Percentiles rank a stretch among this genome's conserved stretches.
These are phyloP conservation scores for Notodonta dromedarius DNA, from an alignment of 2,888 invertebrate genomes.

Conservation along the genomic window DNA sequence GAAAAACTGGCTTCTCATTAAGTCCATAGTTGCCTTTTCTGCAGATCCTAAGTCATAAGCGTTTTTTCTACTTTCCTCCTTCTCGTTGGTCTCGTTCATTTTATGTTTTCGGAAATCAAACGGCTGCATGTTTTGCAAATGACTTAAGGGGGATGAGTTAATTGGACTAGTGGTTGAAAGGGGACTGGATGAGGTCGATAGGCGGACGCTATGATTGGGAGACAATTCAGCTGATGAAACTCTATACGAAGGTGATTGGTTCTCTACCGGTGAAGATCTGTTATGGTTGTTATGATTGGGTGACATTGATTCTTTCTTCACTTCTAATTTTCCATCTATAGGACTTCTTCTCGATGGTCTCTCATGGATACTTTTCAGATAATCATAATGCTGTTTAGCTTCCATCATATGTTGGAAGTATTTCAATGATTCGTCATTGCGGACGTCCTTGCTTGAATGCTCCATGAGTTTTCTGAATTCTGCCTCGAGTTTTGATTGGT, in stretches of 20 bases:
- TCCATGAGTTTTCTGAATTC: slow-evolving; percentile 84
- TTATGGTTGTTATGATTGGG: slow-evolving; percentile 51
- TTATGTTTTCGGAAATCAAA: slow-evolving; percentile 93
- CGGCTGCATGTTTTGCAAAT: slow-evolving; percentile 97
- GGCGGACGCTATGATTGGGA: slow-evolving; percentile 66
- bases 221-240: slow-evolving; percentile 71
- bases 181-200: slow-evolving; percentile 80
- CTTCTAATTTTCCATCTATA: slow-evolving; percentile 48
- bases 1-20: slow-evolving; percentile 87
- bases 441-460: slow-evolving; percentile 79
- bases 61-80: slow-evolving; percentile 77
- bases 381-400: slow-evolving; percentile 72
- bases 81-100: slow-evolving; percentile 60
- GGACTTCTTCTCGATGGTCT: slow-evolving; percentile 53
- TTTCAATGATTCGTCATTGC: slow-evolving; percentile 70
- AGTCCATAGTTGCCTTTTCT: slow-evolving; percentile 81
- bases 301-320: slow-evolving; percentile 67
- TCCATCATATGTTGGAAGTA: slow-evolving; percentile 79
- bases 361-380: slow-evolving; percentile 72
- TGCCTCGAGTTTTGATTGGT: slow-evolving; percentile 83
- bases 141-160: slow-evolving; percentile 91
- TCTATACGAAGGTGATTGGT: slow-evolving; percentile 60
- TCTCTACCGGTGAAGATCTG: slow-evolving; percentile 57
- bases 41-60: slow-evolving; percentile 68
- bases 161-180: slow-evolving; percentile 84